Percentiles rank a stretch among this genome's conserved stretches.
Conservation (phyloP, 2,888 invertebrate species). For the Leptinotarsa peninsularis region DNA sequence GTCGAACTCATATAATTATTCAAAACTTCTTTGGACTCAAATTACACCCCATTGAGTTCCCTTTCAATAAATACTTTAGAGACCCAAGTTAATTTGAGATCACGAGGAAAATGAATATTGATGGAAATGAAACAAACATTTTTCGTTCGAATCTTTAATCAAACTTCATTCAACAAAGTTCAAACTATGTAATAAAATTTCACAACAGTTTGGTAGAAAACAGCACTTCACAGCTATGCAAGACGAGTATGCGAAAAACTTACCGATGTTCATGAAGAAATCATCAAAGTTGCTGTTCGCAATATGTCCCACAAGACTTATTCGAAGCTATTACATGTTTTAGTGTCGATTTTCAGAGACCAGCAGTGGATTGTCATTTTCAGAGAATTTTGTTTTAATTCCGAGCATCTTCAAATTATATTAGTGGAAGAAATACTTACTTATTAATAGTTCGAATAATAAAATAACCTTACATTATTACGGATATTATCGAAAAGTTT, state of each 20-base stretch:
- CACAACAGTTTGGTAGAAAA: slow-evolving; percentile 65
- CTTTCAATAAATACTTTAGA: too few relatives aligned
- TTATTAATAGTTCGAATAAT: slow-evolving; percentile 57
- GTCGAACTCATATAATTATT: too few relatives aligned
- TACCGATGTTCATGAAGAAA: slow-evolving; percentile 27
- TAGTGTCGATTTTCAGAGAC: slow-evolving; percentile 55
- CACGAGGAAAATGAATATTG: slow-evolving; percentile 3
- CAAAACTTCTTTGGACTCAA: too few relatives aligned
- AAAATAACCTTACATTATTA: slow-evolving; percentile 54
- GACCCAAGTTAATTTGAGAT: too few relatives aligned
- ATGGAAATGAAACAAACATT: slow-evolving; percentile 24
- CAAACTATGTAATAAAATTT: slow-evolving; percentile 66
- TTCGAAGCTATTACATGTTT: slow-evolving; percentile 43
- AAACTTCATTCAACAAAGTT: slow-evolving; percentile 67
- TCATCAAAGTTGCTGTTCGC: slow-evolving; percentile 42
- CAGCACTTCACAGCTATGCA: slow-evolving; percentile 55
- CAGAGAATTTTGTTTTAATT: slow-evolving; percentile 51
- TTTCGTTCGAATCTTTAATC: slow-evolving; percentile 51
- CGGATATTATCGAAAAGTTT: slow-evolving; percentile 59
- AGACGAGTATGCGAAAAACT: slow-evolving; percentile 45
- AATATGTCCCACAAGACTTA: slow-evolving; percentile 44
- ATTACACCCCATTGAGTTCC: too few relatives aligned
- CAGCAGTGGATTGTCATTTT: slow-evolving; percentile 63
- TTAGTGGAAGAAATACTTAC: slow-evolving; percentile 53
- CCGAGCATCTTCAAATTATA: slow-evolving; percentile 51